Conservation (phyloP, 1,140 invertebrate genomes). For the Leptinotarsa lineolata region DNA sequence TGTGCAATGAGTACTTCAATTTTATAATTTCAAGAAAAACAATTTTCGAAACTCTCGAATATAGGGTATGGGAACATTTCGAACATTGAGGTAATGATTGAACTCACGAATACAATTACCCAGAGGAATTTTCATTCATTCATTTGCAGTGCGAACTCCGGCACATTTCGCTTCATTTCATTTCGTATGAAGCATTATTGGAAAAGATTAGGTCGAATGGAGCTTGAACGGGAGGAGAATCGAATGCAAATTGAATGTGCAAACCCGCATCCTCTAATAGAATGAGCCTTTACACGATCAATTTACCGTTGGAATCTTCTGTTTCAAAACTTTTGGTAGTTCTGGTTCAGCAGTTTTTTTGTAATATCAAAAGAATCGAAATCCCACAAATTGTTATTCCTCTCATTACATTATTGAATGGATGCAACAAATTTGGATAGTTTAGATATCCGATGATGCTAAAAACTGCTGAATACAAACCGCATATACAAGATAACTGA, state of each 20-base stretch:
- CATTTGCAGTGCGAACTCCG: neutral
- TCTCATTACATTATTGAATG: neutral
- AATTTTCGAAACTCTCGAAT: no score
- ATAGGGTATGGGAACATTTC: no score
- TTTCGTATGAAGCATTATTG: neutral
- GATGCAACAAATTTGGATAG: no score
- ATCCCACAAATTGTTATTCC: neutral
- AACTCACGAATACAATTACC: no score
- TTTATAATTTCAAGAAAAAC: no score
- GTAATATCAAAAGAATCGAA: neutral
- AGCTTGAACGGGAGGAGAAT: neutral
- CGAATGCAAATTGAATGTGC: slow-evolving; percentile 2
- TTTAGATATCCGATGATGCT: no score
- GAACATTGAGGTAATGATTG: no score
- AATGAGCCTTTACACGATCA: neutral
- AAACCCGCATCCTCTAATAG: slow-evolving; percentile 4
- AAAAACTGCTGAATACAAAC: no score
- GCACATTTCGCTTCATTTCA: neutral
- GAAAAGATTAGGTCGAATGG: slow-evolving; percentile 1
- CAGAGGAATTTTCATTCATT: no score
- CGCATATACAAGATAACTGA: no score
- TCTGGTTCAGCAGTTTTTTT: neutral
- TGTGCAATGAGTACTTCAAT: no score
- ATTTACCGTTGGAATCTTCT: neutral
- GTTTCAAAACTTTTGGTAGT: neutral